These are phyloP conservation scores for Manis crassicaudata DNA, from an alignment of 2,797 vertebrate genomes.

Conservation along the genomic window DNA sequence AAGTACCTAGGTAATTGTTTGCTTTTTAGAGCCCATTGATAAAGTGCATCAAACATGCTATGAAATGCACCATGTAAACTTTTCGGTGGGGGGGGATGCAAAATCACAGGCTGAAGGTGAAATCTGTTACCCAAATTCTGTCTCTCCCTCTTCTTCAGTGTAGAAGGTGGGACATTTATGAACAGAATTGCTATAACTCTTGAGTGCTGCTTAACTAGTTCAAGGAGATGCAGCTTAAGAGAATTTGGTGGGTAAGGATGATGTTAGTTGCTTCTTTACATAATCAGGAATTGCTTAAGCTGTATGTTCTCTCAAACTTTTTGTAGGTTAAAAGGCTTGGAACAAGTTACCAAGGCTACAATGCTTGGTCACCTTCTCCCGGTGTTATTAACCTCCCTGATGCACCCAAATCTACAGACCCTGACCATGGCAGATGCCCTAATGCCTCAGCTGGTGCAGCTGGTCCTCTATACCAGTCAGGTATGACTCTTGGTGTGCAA, in stretches of 20 bases:
- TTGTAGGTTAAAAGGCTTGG: slow-evolving; percentile 95
- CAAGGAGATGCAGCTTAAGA: not conserved
- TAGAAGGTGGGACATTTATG: not conserved
- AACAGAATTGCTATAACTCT: not conserved
- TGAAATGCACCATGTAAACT: not conserved
- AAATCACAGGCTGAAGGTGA: not conserved
- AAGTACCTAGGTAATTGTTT: not conserved
- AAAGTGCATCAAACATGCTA: not conserved
- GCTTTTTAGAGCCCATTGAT: not conserved
- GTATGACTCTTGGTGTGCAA: slow-evolving; percentile 79
- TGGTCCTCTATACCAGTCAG: slow-evolving; percentile 99
- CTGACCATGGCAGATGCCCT: slow-evolving; percentile 96
- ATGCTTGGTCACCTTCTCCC: slow-evolving; percentile 98
- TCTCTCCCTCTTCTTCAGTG: not conserved
- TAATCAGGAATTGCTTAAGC: slow-evolving; percentile 10
- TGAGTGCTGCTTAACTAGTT: not conserved
- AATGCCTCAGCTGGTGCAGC: slow-evolving; percentile 98
- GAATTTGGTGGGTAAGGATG: not conserved
- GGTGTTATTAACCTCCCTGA: slow-evolving; percentile 96
- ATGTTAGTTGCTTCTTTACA: not conserved
- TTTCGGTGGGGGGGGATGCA: not conserved
- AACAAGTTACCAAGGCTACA: slow-evolving; percentile 98
- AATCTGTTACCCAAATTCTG: not conserved
- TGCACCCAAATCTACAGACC: slow-evolving; percentile 98
- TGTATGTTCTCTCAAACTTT: slow-evolving; percentile 68